These are phyloP conservation scores for Pica pica DNA, from an alignment of 2,113 vertebrate species.

Conservation along the genomic window DNA sequence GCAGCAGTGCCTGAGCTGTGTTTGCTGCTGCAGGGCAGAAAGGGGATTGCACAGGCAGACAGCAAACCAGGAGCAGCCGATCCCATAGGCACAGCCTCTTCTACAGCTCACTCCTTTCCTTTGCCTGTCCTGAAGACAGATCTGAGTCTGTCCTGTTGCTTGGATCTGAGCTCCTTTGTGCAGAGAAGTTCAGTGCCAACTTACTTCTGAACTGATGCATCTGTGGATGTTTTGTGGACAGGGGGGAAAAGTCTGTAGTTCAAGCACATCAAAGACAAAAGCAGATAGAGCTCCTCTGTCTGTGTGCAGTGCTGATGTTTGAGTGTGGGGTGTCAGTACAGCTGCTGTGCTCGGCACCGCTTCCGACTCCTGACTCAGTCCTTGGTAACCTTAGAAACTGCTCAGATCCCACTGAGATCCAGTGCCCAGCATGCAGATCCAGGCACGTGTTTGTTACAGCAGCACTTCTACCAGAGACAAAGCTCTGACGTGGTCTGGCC, in stretches of 20 bases:
- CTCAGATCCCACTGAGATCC: rapidly evolving
- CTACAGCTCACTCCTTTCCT: neutral
- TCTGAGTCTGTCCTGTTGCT: too few species aligned
- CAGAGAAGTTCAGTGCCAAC: neutral
- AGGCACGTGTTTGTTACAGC: rapidly evolving
- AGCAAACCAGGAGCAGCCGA: neutral
- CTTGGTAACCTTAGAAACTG: neutral
- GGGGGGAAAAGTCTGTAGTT: rapidly evolving
- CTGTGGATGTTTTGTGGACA: rapidly evolving
- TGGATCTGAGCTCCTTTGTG: neutral
- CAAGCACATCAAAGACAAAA: neutral
- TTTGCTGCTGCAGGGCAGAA: neutral
- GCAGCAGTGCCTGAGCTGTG: neutral
- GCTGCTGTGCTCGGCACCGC: neutral
- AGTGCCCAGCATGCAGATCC: rapidly evolving
- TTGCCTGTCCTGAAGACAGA: neutral
- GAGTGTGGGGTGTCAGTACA: neutral
- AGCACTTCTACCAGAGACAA: neutral
- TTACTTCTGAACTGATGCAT: neutral
- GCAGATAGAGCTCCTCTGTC: neutral
- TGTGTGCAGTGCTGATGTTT: neutral
- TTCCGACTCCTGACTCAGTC: rapidly evolving
- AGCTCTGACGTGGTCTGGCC: rapidly evolving
- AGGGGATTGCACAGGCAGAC: neutral
- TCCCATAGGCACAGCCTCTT: neutral